phyloP scores from a whole-genome alignment of 2,797 vertebrate genomes.

The Anguilla megastoma region DNA sequence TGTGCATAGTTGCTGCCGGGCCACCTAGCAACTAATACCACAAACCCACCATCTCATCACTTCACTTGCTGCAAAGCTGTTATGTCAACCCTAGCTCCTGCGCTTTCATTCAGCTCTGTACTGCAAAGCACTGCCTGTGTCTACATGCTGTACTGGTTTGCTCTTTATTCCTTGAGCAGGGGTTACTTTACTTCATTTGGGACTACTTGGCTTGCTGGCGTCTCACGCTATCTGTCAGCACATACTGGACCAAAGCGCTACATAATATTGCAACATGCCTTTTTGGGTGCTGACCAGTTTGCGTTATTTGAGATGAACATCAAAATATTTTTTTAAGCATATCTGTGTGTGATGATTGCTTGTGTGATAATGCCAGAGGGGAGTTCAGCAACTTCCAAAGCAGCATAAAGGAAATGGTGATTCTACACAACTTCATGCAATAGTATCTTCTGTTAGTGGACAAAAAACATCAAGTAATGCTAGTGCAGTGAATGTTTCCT shows the following conservation, averaged over 20 bases:
- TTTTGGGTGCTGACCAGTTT: not conserved
- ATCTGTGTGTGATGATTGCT: too few relatives aligned
- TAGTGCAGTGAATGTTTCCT: too few relatives aligned
- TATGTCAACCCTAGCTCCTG: not conserved
- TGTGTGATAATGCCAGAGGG: too few relatives aligned
- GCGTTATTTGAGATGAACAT: not conserved
- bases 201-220: not conserved
- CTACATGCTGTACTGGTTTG: not conserved
- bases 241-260: not conserved
- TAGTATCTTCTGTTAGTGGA: too few relatives aligned
- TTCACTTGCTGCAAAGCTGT: not conserved
- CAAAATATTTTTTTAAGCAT: too few relatives aligned
- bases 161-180: not conserved
- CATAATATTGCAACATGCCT: not conserved
- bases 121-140: not conserved
- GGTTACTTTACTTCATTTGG: not conserved
- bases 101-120: not conserved
- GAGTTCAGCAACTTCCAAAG: not conserved
- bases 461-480: too few relatives aligned
- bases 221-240: not conserved
- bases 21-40: not conserved
- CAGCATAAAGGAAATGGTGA: not conserved
- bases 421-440: too few relatives aligned
- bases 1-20: not conserved
- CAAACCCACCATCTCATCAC: not conserved